Conservation (phyloP, 2,888 invertebrate genomes). For the Eristalinus aeneus region DNA sequence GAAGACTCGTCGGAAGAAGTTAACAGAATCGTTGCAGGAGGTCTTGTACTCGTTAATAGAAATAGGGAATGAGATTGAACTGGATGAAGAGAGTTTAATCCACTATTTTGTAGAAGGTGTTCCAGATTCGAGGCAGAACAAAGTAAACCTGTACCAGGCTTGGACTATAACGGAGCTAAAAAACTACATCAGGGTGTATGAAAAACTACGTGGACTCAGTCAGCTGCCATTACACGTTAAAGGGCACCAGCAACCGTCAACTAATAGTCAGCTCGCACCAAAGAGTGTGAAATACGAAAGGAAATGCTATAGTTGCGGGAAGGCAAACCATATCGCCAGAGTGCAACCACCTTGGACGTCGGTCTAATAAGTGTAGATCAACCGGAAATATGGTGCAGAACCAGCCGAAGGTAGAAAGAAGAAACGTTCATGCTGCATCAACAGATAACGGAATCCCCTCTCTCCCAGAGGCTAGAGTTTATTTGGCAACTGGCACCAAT, state of each 20-base stretch:
- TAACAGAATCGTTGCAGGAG: conserved; percentile 36
- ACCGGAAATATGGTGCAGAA: background rate
- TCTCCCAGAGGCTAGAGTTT: background rate
- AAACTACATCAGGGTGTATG: background rate
- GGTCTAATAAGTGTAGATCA: conserved; percentile 9
- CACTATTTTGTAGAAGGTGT: conserved; percentile 21
- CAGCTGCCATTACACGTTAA: background rate
- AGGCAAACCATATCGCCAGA: too few species aligned
- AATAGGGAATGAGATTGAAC: conserved; percentile 24
- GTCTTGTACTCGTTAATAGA: conserved; percentile 50
- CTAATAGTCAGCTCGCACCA: background rate
- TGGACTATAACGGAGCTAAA: conserved; percentile 16
- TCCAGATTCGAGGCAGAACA: conserved; percentile 22
- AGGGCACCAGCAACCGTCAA: background rate
- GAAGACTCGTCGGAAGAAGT: conserved; percentile 42
- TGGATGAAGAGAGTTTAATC: conserved; percentile 3
- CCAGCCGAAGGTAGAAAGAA: background rate
- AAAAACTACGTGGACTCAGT: background rate
- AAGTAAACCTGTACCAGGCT: background rate
- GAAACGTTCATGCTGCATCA: background rate
- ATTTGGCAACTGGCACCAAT: background rate
- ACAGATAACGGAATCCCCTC: background rate
- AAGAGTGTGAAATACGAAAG: too few species aligned
- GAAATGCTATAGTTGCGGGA: too few species aligned
- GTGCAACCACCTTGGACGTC: conserved; percentile 19